Conservation (phyloP, 2,113 vertebrate species). For the Coreoperca whiteheadi region DNA sequence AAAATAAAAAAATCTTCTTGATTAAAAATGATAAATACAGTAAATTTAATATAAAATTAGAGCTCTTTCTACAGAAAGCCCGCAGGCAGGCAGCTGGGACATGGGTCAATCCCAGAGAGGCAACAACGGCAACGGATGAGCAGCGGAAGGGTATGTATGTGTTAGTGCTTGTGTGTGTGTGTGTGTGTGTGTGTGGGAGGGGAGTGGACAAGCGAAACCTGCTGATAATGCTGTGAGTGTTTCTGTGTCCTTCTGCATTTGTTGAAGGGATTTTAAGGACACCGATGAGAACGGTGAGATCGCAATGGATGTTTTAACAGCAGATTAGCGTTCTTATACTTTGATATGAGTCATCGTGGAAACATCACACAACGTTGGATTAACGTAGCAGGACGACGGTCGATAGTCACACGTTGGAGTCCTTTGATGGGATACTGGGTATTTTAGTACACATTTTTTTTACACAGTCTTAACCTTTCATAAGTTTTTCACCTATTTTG, state of each 20-base stretch:
- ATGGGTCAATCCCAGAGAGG: conserved; percentile 40
- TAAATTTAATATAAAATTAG: not conserved
- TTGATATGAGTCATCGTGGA: not conserved
- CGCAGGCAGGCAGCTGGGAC: conserved; percentile 23
- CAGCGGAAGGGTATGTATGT: conserved; percentile 13
- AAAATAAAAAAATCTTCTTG: not conserved
- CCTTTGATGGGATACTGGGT: not conserved
- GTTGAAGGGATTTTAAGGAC: conserved; percentile 2
- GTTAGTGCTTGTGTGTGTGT: conserved; percentile 6
- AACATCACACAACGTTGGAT: not conserved
- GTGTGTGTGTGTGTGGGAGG: conserved; percentile 20
- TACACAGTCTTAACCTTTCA: not conserved
- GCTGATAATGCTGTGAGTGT: conserved; percentile 26
- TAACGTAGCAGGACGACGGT: fast-evolving
- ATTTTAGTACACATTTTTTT: not conserved
- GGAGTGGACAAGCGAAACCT: conserved; percentile 39
- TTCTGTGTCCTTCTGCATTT: conserved; percentile 16
- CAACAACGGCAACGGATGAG: conserved; percentile 21
- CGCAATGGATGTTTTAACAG: not conserved
- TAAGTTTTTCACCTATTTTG: not conserved
- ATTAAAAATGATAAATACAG: not conserved
- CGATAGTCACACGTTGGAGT: not conserved
- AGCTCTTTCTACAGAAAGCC: conserved; percentile 6
- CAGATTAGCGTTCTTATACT: not conserved
- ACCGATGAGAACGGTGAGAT: not conserved